Evolutionary conservation across 2,888 invertebrate genomes (phyloP).

Genomic region (Aleiodes alternator): DNA sequence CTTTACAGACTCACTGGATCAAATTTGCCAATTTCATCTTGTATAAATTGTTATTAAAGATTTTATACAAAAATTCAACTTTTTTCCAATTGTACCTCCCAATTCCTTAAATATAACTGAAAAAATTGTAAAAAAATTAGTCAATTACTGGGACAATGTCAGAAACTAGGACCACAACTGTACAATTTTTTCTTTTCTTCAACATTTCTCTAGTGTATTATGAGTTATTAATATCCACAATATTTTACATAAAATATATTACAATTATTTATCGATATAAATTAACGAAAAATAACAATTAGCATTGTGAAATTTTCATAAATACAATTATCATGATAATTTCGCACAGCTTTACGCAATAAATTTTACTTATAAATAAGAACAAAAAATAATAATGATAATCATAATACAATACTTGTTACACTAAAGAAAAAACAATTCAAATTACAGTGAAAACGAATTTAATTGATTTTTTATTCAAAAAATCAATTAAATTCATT

Average conservation of each 20-base stretch:
- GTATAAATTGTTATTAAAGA: too few relatives aligned
- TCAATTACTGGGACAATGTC: too few relatives aligned
- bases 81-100: too few relatives aligned
- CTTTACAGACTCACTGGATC: too few relatives aligned
- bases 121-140: too few relatives aligned
- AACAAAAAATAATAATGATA: neutral
- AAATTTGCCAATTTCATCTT: too few relatives aligned
- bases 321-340: constrained; percentile 35
- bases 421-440: neutral
- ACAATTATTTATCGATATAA: constrained; percentile 61
- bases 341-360: neutral
- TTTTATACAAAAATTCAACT: too few relatives aligned
- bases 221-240: constrained; percentile 67
- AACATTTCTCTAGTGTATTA: constrained; percentile 55
- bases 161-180: too few relatives aligned
- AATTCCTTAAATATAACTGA: too few relatives aligned
- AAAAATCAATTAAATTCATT: too few relatives aligned
- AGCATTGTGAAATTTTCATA: constrained; percentile 38
- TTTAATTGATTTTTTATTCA: too few relatives aligned
- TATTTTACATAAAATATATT: constrained; percentile 72
- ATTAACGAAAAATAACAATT: constrained; percentile 47
- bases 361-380: neutral
- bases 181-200: constrained; percentile 20
- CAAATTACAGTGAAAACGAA: neutral
- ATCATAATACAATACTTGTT: too few relatives aligned